A percentile compares a stretch with the other conserved stretches of the same genome.
Conservation (phyloP, 2,797 vertebrate species). For the Potorous gilbertii region DNA sequence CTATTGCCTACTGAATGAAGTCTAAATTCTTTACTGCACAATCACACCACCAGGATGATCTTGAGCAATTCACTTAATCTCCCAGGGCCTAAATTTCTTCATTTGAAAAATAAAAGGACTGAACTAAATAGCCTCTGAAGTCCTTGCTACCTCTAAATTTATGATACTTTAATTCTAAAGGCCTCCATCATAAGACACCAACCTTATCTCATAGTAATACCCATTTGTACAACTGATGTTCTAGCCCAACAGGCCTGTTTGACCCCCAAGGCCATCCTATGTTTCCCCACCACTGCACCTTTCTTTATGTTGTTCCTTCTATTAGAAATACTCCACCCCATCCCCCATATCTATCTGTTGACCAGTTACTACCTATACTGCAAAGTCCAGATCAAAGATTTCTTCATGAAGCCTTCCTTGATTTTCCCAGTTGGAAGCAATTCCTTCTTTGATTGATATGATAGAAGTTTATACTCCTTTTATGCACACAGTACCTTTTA, state of each 20-base stretch:
- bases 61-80: neutral
- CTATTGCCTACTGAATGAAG: no score
- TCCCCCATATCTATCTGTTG: neutral
- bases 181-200: neutral
- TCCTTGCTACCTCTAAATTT: neutral
- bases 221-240: neutral
- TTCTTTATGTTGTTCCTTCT: neutral
- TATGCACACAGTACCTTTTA: neutral
- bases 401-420: neutral
- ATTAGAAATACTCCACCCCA: neutral
- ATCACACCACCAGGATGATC: no score
- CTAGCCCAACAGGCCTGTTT: neutral
- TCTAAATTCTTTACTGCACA: no score
- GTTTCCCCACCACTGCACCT: neutral
- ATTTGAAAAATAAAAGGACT: neutral
- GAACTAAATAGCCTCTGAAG: neutral
- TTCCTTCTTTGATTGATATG: neutral
- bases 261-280: neutral
- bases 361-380: neutral
- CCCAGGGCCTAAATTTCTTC: neutral
- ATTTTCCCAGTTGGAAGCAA: neutral
- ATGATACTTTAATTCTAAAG: neutral
- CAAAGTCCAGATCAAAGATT: neutral
- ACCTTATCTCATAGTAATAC: neutral
- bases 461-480: neutral